phyloP scores from a whole-genome alignment of 2,113 vertebrate species.

The cat (Felis catus) region F.catus_Fca126_mat1.0 CM031418.1:59476001-59476500 shows the following conservation, averaged over 20 bases:
- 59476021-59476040: background rate
- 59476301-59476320: background rate
- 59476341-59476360: background rate
- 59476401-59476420: background rate
- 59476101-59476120: background rate
- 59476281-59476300: background rate
- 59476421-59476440: background rate
- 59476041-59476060: background rate
- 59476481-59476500: background rate
- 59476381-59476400: background rate
- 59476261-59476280: background rate
- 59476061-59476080: background rate
- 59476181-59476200: background rate
- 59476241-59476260: background rate
- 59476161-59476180: background rate
- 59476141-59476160: background rate
- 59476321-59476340: background rate
- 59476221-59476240: background rate
- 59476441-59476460: background rate
- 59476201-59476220: conserved; percentile 1
- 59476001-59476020: background rate
- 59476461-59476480: background rate
- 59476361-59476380: background rate
- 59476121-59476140: background rate
- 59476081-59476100: background rate